Evolutionary conservation across 2,113 vertebrate species (phyloP).

Genomic region (Oceanites oceanicus): DNA sequence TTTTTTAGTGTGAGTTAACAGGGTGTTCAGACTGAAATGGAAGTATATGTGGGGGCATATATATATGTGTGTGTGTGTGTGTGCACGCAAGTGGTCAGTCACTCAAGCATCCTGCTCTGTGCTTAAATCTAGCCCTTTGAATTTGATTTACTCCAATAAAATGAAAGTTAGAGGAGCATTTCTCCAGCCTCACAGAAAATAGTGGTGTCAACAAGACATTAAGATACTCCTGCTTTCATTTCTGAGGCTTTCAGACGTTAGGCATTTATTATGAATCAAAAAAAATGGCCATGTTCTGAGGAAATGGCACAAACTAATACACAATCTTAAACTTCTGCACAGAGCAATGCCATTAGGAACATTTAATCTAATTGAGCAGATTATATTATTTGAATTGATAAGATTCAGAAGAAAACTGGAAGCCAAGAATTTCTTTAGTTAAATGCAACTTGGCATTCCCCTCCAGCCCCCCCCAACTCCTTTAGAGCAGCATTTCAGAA

Average conservation of each 20-base stretch:
- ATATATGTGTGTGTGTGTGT: fast-evolving
- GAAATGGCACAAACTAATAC: conserved; percentile 15
- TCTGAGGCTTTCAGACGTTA: conserved; percentile 10
- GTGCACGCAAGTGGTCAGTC: not conserved
- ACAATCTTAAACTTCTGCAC: not conserved
- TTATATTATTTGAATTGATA: not conserved
- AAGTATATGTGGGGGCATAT: not conserved
- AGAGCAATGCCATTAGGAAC: not conserved
- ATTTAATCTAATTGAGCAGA: not conserved
- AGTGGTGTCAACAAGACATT: not conserved
- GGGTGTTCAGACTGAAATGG: not conserved
- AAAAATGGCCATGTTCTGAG: not conserved
- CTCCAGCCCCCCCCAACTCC: not conserved
- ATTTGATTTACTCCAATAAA: not conserved
- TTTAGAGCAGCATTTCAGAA: not conserved
- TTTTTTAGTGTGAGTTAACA: not conserved
- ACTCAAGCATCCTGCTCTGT: not conserved
- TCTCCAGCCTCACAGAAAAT: not conserved
- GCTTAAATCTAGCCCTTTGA: not conserved
- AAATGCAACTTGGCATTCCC: not conserved
- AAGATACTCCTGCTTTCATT: not conserved
- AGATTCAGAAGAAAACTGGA: not conserved
- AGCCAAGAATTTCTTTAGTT: not conserved
- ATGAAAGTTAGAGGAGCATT: not conserved
- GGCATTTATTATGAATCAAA: not conserved